Conservation (phyloP, 2,888 invertebrate genomes). For the Papilio protenor region DNA sequence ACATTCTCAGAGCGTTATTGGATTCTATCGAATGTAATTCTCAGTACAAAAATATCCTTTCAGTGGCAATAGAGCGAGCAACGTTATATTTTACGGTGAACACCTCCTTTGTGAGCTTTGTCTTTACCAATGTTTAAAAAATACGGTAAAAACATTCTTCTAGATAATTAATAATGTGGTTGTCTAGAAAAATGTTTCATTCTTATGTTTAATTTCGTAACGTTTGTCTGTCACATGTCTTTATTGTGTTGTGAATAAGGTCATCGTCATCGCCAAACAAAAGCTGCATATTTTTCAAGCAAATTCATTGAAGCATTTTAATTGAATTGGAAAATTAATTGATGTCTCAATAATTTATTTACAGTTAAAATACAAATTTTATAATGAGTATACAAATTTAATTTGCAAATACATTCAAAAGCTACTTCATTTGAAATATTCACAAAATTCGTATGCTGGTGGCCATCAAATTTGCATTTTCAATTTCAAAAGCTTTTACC, state of each 20-base stretch:
- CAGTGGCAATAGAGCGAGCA: slow-evolving; percentile 32
- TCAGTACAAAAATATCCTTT: slow-evolving; percentile 50
- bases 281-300: too few species aligned
- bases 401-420: slow-evolving; percentile 2
- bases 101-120: slow-evolving; percentile 24
- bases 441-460: background rate
- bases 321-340: too few species aligned
- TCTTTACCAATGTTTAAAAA: slow-evolving; percentile 19
- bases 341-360: too few species aligned
- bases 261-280: too few species aligned
- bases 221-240: background rate
- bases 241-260: too few species aligned
- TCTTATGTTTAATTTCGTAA: background rate
- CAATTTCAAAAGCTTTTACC: background rate
- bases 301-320: too few species aligned
- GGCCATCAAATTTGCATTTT: background rate
- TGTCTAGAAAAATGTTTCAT: too few species aligned
- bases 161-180: too few species aligned
- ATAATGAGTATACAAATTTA: background rate
- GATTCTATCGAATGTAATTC: slow-evolving; percentile 52
- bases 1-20: slow-evolving; percentile 46
- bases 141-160: background rate
- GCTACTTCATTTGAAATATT: background rate
- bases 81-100: slow-evolving; percentile 34
- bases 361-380: background rate